phyloP scores from a whole-genome alignment of 2,113 vertebrate species.

The Abramis brama region DNA sequence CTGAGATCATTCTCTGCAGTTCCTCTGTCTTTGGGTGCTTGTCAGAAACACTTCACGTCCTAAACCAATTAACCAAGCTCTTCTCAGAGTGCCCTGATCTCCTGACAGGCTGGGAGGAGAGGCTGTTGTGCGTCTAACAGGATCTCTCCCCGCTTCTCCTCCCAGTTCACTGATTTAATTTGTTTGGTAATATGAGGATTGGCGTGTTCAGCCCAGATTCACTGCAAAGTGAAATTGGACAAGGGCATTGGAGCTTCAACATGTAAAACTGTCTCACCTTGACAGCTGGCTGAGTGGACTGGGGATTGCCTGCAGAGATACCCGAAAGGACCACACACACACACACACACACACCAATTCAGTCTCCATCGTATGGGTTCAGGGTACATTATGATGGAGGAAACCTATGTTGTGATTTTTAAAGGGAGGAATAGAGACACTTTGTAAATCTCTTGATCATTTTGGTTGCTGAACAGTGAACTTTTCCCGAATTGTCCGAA shows the following conservation, averaged over 20 bases:
- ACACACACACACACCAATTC: slow-evolving; percentile 66
- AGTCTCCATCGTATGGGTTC: slow-evolving; percentile 62
- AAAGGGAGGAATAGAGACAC: slow-evolving; percentile 9
- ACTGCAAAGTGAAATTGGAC: slow-evolving; percentile 83
- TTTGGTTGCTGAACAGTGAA: slow-evolving; percentile 4
- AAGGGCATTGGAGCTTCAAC: slow-evolving; percentile 80
- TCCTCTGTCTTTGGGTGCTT: slow-evolving; percentile 54
- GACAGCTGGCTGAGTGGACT: slow-evolving; percentile 80
- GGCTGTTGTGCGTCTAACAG: slow-evolving; percentile 59
- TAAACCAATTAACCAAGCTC: slow-evolving; percentile 71
- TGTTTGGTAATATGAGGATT: slow-evolving; percentile 83
- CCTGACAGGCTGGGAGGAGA: slow-evolving; percentile 59
- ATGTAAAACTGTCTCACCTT: slow-evolving; percentile 79
- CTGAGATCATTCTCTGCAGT: slow-evolving; percentile 38
- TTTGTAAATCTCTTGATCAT: slow-evolving; percentile 20
- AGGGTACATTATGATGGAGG: slow-evolving; percentile 60
- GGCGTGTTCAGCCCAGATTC: slow-evolving; percentile 79
- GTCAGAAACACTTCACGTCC: slow-evolving; percentile 63
- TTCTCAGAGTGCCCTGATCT: slow-evolving; percentile 67
- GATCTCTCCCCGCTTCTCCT: slow-evolving; percentile 53
- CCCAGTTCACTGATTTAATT: slow-evolving; percentile 78
- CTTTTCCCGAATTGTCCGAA: slow-evolving; percentile 13
- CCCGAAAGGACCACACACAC: slow-evolving; percentile 68
- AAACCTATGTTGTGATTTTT: slow-evolving; percentile 31
- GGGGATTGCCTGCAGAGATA: slow-evolving; percentile 67